Conservation (phyloP, 2,888 invertebrate species). For the Acronicta alni region DNA sequence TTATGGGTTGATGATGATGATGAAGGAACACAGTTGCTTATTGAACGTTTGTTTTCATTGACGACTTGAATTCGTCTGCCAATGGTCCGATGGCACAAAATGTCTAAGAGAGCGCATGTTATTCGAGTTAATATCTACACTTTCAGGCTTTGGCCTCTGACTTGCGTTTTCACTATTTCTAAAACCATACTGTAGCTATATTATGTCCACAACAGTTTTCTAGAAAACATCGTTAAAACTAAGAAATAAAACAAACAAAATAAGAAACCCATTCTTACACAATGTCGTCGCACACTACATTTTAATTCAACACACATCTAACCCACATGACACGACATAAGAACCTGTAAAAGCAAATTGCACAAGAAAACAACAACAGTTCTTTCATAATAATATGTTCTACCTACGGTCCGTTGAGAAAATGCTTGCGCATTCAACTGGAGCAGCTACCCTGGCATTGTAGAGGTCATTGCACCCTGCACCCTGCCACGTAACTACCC, state of each 20-base stretch:
- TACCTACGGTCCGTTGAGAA: conserved; percentile 61
- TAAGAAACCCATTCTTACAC: conserved; percentile 14
- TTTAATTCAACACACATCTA: conserved; percentile 35
- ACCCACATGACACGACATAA: conserved; percentile 35
- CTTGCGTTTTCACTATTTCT: too few relatives aligned
- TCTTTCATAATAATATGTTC: conserved; percentile 54
- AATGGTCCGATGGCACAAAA: too few relatives aligned
- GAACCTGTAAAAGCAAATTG: conserved; percentile 47
- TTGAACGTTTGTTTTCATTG: too few relatives aligned
- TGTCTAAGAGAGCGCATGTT: too few relatives aligned
- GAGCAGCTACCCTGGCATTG: conserved; percentile 56
- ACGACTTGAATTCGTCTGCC: too few relatives aligned
- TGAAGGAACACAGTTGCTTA: too few relatives aligned
- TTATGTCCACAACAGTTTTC: neutral
- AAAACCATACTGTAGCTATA: too few relatives aligned
- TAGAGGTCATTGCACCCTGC: conserved; percentile 50
- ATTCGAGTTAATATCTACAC: too few relatives aligned
- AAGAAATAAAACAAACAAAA: conserved; percentile 5
- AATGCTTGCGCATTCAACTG: conserved; percentile 68
- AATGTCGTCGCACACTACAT: conserved; percentile 8
- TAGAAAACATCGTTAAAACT: neutral
- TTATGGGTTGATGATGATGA: too few relatives aligned
- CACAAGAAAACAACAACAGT: conserved; percentile 48
- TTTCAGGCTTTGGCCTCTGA: too few relatives aligned
- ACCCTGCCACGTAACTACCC: conserved; percentile 44